Percentiles rank a stretch among this genome's conserved stretches.
phyloP scores from a whole-genome alignment of 2,888 invertebrate genomes.

The Colletes collaris region DNA sequence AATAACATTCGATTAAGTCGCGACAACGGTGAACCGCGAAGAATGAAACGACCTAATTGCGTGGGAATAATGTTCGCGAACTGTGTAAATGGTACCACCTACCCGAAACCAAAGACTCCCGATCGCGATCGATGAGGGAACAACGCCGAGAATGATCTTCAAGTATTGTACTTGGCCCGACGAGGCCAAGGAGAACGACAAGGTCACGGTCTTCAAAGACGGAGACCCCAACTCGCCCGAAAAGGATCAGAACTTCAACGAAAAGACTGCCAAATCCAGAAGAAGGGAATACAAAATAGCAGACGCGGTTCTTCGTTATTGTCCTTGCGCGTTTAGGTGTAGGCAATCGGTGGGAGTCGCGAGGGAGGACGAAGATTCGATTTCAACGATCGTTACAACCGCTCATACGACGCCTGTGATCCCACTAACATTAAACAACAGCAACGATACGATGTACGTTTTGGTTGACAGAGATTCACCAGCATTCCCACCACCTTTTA shows the following conservation, averaged over 20 bases:
- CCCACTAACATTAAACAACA: conserved; percentile 73
- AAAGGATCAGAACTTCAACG: conserved; percentile 37
- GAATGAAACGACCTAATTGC: conserved; percentile 13
- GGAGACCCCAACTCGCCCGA: neutral
- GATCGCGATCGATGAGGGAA: conserved; percentile 36
- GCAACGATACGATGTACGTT: conserved; percentile 74
- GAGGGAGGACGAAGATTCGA: conserved; percentile 58
- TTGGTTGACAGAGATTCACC: neutral
- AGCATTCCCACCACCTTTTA: too few species aligned
- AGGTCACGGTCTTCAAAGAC: conserved; percentile 14
- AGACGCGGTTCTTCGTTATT: conserved; percentile 76
- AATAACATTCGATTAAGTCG: conserved; percentile 1
- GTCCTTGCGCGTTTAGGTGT: conserved; percentile 79
- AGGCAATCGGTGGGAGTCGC: conserved; percentile 76
- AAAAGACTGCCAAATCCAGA: neutral
- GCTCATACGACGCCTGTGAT: conserved; percentile 76
- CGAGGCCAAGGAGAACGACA: conserved; percentile 64
- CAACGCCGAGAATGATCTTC: conserved; percentile 73
- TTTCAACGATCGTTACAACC: conserved; percentile 66
- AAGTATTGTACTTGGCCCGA: conserved; percentile 78
- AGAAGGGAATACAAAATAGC: conserved; percentile 63
- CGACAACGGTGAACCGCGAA: conserved; percentile 13
- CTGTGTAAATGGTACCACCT: conserved; percentile 4
- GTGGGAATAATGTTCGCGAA: conserved; percentile 11
- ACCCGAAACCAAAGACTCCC: conserved; percentile 24